phyloP scores from a whole-genome alignment of 1,140 invertebrate species.

The Camponotus floridanus region DNA sequence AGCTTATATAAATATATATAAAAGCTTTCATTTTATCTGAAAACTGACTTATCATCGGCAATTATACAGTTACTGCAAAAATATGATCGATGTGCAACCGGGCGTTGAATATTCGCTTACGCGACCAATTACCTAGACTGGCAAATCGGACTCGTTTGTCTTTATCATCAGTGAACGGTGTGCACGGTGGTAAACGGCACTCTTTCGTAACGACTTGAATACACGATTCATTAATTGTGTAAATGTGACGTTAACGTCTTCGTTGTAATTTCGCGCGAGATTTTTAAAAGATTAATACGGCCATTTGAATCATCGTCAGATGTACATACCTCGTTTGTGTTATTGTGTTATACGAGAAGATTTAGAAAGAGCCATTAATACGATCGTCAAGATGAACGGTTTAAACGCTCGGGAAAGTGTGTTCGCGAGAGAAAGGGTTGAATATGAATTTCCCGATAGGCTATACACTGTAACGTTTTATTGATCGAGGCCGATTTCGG shows the following conservation, averaged over 20 bases:
- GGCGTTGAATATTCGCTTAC: slow-evolving; percentile 22
- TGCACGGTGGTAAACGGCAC: not conserved
- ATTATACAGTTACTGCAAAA: slow-evolving; percentile 40
- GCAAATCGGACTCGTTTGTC: slow-evolving; percentile 72
- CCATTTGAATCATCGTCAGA: not conserved
- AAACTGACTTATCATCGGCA: slow-evolving; percentile 41
- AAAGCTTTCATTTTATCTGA: slow-evolving; percentile 16
- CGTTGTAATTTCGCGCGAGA: slow-evolving; percentile 1
- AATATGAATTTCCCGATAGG: slow-evolving; percentile 62
- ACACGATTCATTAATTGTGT: slow-evolving; percentile 51
- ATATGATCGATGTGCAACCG: slow-evolving; percentile 50
- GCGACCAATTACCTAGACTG: slow-evolving; percentile 30
- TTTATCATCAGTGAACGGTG: slow-evolving; percentile 64
- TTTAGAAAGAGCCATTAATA: slow-evolving; percentile 66
- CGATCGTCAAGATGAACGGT: slow-evolving; percentile 52
- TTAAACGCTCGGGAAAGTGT: slow-evolving; percentile 24
- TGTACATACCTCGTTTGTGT: not conserved
- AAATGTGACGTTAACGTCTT: slow-evolving; percentile 45
- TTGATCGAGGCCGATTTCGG: slow-evolving; percentile 75
- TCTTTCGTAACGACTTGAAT: slow-evolving; percentile 2
- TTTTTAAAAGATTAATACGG: not conserved
- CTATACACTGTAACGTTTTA: slow-evolving; percentile 64
- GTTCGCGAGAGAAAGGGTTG: not conserved
- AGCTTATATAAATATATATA: slow-evolving; percentile 20
- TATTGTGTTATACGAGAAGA: not conserved